Evolutionary conservation across 53 echinoderm and acorn worm species (phyloP).

Genomic region (Holothuria leucospilota): DNA sequence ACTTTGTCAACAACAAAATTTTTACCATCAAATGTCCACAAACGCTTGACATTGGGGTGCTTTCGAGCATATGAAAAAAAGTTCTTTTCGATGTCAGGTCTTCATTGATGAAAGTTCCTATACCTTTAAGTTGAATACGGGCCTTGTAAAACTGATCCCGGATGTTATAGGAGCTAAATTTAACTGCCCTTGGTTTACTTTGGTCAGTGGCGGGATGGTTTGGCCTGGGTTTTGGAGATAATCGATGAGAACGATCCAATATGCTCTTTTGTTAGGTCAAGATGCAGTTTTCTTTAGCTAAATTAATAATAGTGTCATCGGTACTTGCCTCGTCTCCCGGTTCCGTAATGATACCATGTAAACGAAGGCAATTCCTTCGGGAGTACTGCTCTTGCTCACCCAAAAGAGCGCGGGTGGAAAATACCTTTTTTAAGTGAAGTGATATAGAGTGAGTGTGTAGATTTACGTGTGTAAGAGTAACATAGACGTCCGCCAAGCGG

Average conservation of each 20-base stretch:
- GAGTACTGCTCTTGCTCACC: not conserved
- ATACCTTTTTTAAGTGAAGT: not conserved
- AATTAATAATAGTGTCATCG: not conserved
- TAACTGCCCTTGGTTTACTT: not conserved
- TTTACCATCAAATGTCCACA: not conserved
- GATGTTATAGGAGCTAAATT: not conserved
- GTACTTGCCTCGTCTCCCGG: no score
- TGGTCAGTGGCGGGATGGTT: not conserved
- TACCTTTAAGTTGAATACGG: not conserved
- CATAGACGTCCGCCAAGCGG: no score
- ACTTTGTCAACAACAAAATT: not conserved
- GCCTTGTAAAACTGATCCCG: conserved; percentile 7
- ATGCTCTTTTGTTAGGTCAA: conserved; percentile 8
- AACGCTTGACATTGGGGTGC: not conserved
- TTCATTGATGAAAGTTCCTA: not conserved
- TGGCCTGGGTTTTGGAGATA: not conserved
- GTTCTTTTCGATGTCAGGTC: not conserved
- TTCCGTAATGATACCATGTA: not conserved
- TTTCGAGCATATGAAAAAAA: not conserved
- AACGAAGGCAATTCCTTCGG: not conserved
- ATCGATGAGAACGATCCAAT: conserved; percentile 5
- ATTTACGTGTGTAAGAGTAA: no score
- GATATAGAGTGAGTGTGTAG: not conserved
- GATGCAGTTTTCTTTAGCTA: conserved; percentile 9
- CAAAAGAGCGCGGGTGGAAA: not conserved